Conservation (phyloP, 2,113 vertebrate species). For the Jaculus jaculus region DNA sequence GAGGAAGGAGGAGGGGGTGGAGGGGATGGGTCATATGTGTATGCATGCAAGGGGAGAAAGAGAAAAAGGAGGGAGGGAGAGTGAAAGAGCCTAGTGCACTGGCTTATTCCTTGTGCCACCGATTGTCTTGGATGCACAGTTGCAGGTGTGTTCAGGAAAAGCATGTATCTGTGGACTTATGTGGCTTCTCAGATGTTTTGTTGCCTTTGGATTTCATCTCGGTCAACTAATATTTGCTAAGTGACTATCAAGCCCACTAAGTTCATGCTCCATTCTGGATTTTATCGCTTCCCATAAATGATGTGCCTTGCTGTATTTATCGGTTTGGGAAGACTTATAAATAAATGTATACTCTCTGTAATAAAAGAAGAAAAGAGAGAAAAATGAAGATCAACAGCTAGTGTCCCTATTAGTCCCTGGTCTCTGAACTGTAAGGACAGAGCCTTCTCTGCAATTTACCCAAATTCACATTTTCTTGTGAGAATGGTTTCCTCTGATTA, state of each 20-base stretch:
- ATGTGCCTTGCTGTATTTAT: slow-evolving; percentile 14
- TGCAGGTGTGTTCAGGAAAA: slow-evolving; percentile 33
- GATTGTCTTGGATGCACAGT: slow-evolving; percentile 31
- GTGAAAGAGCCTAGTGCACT: slow-evolving; percentile 29
- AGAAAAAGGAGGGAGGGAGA: not conserved
- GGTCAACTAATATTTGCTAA: slow-evolving; percentile 50
- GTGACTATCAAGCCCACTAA: not conserved
- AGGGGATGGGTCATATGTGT: slow-evolving; percentile 61
- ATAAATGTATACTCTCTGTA: not conserved
- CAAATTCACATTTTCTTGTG: slow-evolving; percentile 42
- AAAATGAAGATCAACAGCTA: not conserved
- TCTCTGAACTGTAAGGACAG: slow-evolving; percentile 4
- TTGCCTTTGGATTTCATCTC: slow-evolving; percentile 59
- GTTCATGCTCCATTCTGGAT: slow-evolving; percentile 30
- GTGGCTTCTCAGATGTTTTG: slow-evolving; percentile 4
- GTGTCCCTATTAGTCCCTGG: slow-evolving; percentile 6
- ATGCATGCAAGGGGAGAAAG: slow-evolving; percentile 8
- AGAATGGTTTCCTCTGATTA: slow-evolving; percentile 34
- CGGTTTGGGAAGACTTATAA: slow-evolving; percentile 1
- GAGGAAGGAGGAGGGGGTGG: slow-evolving; percentile 55
- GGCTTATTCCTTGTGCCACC: slow-evolving; percentile 52
- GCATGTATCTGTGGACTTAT: not conserved
- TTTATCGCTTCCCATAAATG: slow-evolving; percentile 22
- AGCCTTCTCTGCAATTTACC: slow-evolving; percentile 19
- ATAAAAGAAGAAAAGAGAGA: not conserved